phyloP scores from a whole-genome alignment of 1,140 invertebrate genomes.

The silkworm (Bombyx mori) region DNA sequence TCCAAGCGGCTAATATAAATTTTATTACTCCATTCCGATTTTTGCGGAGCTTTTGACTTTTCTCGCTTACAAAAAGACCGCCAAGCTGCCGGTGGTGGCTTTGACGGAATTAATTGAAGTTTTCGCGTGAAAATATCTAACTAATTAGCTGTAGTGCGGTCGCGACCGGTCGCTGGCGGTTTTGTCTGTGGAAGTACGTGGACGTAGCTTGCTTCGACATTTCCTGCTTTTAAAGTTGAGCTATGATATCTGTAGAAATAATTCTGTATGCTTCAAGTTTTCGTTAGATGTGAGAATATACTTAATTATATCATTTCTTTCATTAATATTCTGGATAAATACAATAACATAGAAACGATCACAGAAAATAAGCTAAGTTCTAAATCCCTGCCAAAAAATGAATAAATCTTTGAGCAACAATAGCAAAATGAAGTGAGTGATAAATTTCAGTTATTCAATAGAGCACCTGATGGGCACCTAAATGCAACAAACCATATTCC shows the following conservation, averaged over 20 bases:
- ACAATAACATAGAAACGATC: too few relatives aligned
- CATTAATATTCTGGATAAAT: background rate
- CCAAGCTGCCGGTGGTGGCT: constrained; percentile 19
- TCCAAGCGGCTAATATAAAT: constrained; percentile 15
- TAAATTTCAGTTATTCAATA: too few relatives aligned
- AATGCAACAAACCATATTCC: too few relatives aligned
- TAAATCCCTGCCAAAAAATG: too few relatives aligned
- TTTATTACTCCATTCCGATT: constrained; percentile 32
- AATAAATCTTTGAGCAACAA: too few relatives aligned
- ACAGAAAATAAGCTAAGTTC: too few relatives aligned
- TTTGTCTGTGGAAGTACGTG: constrained; percentile 1
- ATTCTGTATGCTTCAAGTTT: background rate
- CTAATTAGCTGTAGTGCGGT: constrained; percentile 36
- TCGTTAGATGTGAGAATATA: background rate
- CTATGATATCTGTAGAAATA: constrained; percentile 1
- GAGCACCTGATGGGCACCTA: too few relatives aligned
- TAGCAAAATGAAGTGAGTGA: too few relatives aligned
- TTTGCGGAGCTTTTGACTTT: constrained; percentile 28
- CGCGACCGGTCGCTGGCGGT: constrained; percentile 8
- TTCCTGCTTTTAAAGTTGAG: constrained; percentile 7
- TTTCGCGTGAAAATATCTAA: constrained; percentile 39
- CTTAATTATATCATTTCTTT: background rate
- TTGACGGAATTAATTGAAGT: constrained; percentile 42
- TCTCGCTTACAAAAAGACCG: constrained; percentile 24
- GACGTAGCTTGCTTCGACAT: constrained; percentile 14